These are phyloP conservation scores for Sinocyclocheilus anophthalmus DNA, from an alignment of 2,113 vertebrate genomes.

Conservation along the genomic window DNA sequence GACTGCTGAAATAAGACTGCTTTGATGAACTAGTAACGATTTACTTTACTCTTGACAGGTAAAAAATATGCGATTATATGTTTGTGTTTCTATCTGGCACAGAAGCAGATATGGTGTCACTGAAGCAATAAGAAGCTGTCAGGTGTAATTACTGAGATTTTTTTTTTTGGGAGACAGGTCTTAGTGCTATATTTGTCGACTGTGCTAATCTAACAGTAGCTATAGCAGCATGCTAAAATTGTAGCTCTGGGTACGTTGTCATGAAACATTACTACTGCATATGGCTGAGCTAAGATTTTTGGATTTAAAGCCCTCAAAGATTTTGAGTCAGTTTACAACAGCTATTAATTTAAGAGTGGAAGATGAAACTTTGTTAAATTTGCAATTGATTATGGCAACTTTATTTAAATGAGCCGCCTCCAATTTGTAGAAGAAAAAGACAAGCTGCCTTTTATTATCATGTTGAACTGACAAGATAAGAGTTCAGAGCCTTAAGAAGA, in stretches of 20 bases:
- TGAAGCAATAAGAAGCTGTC: slow-evolving; percentile 5
- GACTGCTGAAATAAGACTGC: background rate
- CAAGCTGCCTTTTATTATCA: slow-evolving; percentile 14
- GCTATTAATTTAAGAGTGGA: background rate
- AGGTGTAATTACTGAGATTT: slow-evolving; percentile 22
- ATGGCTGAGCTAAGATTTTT: background rate
- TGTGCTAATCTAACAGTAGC: slow-evolving; percentile 25
- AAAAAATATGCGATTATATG: background rate
- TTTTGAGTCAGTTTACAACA: background rate
- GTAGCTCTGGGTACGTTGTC: slow-evolving; percentile 4
- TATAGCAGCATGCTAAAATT: slow-evolving; percentile 42
- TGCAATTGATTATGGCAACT: slow-evolving; percentile 14
- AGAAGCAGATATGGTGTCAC: background rate
- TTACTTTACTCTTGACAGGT: background rate
- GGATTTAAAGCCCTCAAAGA: slow-evolving; percentile 6
- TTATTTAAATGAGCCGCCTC: background rate
- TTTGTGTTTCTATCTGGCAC: background rate
- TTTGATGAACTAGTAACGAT: background rate
- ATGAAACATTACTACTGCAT: background rate
- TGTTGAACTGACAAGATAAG: background rate
- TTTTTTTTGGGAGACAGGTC: background rate
- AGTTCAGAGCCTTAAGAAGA: slow-evolving; percentile 18
- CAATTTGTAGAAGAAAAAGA: slow-evolving; percentile 1
- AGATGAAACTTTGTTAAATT: background rate
- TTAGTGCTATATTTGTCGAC: background rate